Conservation (phyloP, 2,888 invertebrate genomes). For the Cylloceria caligata region DNA sequence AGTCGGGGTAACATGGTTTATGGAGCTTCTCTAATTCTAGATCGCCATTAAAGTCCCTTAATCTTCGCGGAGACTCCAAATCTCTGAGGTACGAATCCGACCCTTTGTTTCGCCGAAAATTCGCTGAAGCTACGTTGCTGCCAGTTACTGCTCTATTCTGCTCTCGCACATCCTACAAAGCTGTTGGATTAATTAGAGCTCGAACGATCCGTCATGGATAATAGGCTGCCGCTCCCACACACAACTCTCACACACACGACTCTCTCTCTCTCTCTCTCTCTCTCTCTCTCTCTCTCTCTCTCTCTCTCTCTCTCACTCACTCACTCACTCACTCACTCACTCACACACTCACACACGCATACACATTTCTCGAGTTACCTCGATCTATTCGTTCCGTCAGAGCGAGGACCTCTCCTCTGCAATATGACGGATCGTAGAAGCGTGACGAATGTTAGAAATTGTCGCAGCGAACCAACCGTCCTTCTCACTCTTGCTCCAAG, state of each 20-base stretch:
- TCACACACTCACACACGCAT: too few relatives aligned
- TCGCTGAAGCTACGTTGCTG: slow-evolving; percentile 19
- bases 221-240: slow-evolving; percentile 60
- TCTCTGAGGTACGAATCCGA: slow-evolving; percentile 16
- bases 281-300: too few relatives aligned
- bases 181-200: slow-evolving; percentile 63
- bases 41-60: slow-evolving; percentile 13
- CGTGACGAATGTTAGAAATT: slow-evolving; percentile 49
- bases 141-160: slow-evolving; percentile 28
- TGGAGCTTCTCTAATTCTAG: slow-evolving; percentile 1
- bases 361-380: background rate
- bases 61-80: slow-evolving; percentile 10
- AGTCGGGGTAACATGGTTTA: background rate
- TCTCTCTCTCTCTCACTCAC: too few relatives aligned
- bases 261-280: slow-evolving; percentile 7
- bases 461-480: slow-evolving; percentile 25
- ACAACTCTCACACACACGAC: background rate
- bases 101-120: slow-evolving; percentile 33
- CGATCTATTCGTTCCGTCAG: slow-evolving; percentile 38
- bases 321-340: too few relatives aligned
- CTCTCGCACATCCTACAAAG: slow-evolving; percentile 32
- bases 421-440: slow-evolving; percentile 49
- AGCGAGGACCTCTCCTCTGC: slow-evolving; percentile 39
- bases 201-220: slow-evolving; percentile 64
- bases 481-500: background rate